Percentiles rank a stretch among this genome's conserved stretches.
These are phyloP conservation scores for Enteromius anoplus DNA, from an alignment of 2,797 vertebrate species.

Conservation along the genomic window DNA sequence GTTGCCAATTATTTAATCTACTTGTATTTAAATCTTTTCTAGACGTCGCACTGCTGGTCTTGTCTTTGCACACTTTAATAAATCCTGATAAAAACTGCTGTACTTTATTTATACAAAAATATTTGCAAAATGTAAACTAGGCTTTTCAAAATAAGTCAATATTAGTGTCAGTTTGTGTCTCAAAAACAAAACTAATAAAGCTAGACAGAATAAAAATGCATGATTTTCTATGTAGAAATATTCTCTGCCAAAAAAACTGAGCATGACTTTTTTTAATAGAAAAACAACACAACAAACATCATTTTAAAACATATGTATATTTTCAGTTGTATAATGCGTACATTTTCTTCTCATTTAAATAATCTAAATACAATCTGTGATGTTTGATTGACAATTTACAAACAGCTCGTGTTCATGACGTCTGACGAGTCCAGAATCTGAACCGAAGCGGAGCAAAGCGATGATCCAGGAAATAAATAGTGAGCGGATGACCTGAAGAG, in stretches of 20 bases:
- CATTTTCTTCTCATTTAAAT: constrained; percentile 62
- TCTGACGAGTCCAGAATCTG: not conserved
- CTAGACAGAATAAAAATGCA: not conserved
- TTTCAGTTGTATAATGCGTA: constrained; percentile 56
- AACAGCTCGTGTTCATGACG: constrained; percentile 45
- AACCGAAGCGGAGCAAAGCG: not conserved
- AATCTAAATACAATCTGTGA: constrained; percentile 64
- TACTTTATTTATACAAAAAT: not conserved
- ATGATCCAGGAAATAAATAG: constrained; percentile 5
- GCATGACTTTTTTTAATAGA: not conserved
- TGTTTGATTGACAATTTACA: constrained; percentile 58
- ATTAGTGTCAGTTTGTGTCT: not conserved
- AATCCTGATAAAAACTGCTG: not conserved
- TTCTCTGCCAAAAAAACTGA: not conserved
- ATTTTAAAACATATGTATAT: constrained; percentile 61
- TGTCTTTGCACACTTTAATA: not conserved
- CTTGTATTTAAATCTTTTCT: not conserved
- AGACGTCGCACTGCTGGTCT: not conserved
- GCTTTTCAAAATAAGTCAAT: not conserved
- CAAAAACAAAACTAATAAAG: no score
- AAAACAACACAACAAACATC: constrained; percentile 11
- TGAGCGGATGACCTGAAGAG: not conserved
- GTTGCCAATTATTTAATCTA: not conserved
- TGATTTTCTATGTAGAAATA: not conserved
- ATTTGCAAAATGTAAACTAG: not conserved